A percentile compares a stretch with the other conserved stretches of the same genome.
Conservation (phyloP, 2,888 invertebrate species). For the Didymodactylos carnosus region DNA sequence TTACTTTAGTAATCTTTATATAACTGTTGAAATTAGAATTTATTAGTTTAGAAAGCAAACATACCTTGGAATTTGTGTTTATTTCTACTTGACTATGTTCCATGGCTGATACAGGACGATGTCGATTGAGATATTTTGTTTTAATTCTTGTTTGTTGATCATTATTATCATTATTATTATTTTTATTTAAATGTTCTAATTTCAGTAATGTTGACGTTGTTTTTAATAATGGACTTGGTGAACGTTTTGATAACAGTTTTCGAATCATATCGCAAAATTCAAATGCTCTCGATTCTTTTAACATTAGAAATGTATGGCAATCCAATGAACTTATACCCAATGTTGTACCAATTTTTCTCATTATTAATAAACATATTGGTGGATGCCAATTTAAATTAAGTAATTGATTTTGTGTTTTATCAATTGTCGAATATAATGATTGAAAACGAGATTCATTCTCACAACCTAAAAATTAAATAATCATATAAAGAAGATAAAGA, state of each 20-base stretch:
- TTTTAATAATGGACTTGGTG: background rate
- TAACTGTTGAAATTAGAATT: too few relatives aligned
- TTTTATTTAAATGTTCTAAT: too few relatives aligned
- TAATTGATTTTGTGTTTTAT: background rate
- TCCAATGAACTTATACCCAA: background rate
- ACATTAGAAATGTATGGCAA: background rate
- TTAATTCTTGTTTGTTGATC: background rate
- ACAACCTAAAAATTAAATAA: background rate
- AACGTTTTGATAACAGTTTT: background rate
- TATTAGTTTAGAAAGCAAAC: too few relatives aligned
- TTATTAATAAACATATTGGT: background rate
- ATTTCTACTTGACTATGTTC: background rate
- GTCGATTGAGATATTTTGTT: background rate
- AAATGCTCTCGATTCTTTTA: background rate
- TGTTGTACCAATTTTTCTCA: background rate
- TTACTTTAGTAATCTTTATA: too few relatives aligned
- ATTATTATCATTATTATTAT: too few relatives aligned
- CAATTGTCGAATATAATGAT: background rate
- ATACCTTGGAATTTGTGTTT: background rate
- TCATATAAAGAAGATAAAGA: too few relatives aligned
- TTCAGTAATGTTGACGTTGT: background rate
- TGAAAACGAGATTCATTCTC: background rate
- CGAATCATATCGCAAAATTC: background rate
- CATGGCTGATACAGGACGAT: background rate
- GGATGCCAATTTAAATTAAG: background rate